Evolutionary conservation across 2,888 invertebrate species (phyloP).

Genomic region (Trichogramma dendrolimi): DNA sequence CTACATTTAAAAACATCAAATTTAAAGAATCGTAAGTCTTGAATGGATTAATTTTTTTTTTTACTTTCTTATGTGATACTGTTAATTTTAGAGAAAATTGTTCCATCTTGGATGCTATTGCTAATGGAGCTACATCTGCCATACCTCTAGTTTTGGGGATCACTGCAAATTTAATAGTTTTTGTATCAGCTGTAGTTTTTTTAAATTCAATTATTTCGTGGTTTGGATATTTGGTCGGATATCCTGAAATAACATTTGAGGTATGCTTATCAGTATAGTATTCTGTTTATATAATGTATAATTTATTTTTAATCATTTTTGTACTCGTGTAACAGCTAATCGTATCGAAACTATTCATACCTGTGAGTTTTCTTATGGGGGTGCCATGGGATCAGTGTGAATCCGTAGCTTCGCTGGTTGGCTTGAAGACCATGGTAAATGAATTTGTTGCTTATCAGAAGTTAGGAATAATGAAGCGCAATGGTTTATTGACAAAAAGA

Average conservation of each 20-base stretch:
- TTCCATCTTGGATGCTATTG: conserved; percentile 84
- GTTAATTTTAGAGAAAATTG: conserved; percentile 65
- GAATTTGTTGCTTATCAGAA: conserved; percentile 86
- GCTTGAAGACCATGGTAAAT: conserved; percentile 83
- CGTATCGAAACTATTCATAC: conserved; percentile 84
- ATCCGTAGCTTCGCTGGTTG: conserved; percentile 75
- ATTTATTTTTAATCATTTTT: conserved; percentile 1
- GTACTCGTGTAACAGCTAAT: conserved; percentile 57
- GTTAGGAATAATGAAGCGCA: conserved; percentile 62
- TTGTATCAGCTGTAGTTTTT: conserved; percentile 81
- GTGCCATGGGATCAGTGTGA: conserved; percentile 71
- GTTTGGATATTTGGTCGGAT: conserved; percentile 74
- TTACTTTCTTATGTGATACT: background rate
- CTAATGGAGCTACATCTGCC: conserved; percentile 79
- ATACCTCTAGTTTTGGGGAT: conserved; percentile 79
- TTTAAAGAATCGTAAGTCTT: conserved; percentile 63
- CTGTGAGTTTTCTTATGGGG: conserved; percentile 84
- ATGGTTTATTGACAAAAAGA: conserved; percentile 58
- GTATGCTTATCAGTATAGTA: conserved; percentile 27
- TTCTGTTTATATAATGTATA: background rate
- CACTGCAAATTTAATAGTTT: conserved; percentile 85
- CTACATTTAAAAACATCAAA: conserved; percentile 70
- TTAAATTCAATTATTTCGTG: conserved; percentile 76
- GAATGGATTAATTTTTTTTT: background rate
- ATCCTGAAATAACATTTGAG: conserved; percentile 57